Evolutionary conservation across 1,140 invertebrate genomes (phyloP), one percentile per base, ranked within the genome.

Genomic region (Tribolium castaneum): DNA sequence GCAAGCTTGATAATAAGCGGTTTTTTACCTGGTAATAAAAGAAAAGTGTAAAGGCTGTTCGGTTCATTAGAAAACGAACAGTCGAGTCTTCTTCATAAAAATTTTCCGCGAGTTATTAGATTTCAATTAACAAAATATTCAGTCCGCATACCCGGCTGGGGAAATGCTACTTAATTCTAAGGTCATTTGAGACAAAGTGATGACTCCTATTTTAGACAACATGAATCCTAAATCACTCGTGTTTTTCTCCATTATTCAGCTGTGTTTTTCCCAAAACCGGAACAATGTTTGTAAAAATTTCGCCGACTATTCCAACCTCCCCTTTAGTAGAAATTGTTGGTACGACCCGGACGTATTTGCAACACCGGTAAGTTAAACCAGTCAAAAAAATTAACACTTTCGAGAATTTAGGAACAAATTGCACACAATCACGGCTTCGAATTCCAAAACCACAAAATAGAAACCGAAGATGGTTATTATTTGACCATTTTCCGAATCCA

Each of bases 211-310:
- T 16, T 12, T 4, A 19, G 51, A 14, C 13, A 19, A 7, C 12
- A 59, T 59, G 54, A 22, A 25, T 25, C 19, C 1, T 22, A 59
- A 25, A 59, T 19, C 14, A 19, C 9, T 25, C 25, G 10, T 59
- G 16, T 25, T 59, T 22, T 59, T 59, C 10, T 59, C 1, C 25
- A n/a, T 10, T 4, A 9, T n/a, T 59, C 10, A n/a, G 10, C 16
- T 59, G 19, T 19, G 10, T 59, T 7, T 25, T 25, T 7, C 10
- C 1, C 19, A 59, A 22, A n/a, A 19, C 3, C 3, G 19, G n/a
- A 71, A 72, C 10, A 72, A 72, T 51, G 70, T 72, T 14, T 72
- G 70, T 10, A 16, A 49, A 6, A 45, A 72, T 72, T 72, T 50
- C 16, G 10, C 9, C 7, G 70, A 72, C 22, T 72, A 50, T 51